Conservation (phyloP, 1,140 invertebrate species). For the Acromyrmex charruanus region DNA sequence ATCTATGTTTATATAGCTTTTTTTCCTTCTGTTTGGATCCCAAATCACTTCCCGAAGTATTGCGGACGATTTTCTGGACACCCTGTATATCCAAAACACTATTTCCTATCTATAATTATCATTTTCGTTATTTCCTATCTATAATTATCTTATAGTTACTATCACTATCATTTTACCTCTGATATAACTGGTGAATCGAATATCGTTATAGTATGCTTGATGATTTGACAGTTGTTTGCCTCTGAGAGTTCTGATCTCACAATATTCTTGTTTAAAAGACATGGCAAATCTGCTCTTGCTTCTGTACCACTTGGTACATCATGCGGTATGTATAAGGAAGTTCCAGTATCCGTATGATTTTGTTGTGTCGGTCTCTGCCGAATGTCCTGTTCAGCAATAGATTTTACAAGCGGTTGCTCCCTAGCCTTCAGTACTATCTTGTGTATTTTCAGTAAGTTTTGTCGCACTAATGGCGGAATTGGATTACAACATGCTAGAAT, state of each 20-base stretch:
- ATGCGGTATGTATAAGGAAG: conserved; percentile 89
- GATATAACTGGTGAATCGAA: conserved; percentile 82
- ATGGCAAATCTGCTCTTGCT: conserved; percentile 88
- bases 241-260: not conserved
- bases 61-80: no score
- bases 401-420: conserved; percentile 90
- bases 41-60: no score
- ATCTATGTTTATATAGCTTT: no score
- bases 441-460: conserved; percentile 92
- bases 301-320: conserved; percentile 89
- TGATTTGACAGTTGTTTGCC: not conserved
- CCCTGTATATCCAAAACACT: not conserved
- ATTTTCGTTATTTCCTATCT: not conserved
- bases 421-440: conserved; percentile 92
- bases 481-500: conserved; percentile 98
- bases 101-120: conserved; percentile 7
- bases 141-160: not conserved
- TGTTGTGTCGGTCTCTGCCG: conserved; percentile 84
- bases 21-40: no score
- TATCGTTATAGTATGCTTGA: conserved; percentile 79
- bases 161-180: conserved; percentile 73
- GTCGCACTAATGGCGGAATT: conserved; percentile 94
- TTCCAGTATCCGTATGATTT: conserved; percentile 86
- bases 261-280: conserved; percentile 84
- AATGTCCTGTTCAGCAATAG: conserved; percentile 86